Evolutionary conservation across 2,888 invertebrate species (phyloP).

Genomic region (Hanleya hanleyi): DNA sequence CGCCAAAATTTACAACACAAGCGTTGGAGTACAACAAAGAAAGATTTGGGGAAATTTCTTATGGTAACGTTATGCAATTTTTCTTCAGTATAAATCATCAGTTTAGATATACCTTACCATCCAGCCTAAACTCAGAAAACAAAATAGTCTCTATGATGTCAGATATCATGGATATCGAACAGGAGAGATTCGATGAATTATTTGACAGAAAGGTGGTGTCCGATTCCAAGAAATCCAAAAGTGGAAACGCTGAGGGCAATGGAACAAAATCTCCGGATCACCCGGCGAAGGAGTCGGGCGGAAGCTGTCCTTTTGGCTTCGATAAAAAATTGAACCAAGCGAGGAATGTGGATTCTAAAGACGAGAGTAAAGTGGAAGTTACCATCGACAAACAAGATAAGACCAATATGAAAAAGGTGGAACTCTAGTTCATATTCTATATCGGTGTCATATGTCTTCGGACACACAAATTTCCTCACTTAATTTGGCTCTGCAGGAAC

Average conservation of each 20-base stretch:
- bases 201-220: neutral
- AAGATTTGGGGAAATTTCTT: constrained; percentile 44
- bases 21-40: constrained; percentile 45
- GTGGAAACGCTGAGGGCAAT: neutral
- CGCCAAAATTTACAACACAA: constrained; percentile 30
- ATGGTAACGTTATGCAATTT: constrained; percentile 49
- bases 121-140: constrained; percentile 40
- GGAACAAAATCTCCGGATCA: neutral
- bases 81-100: constrained; percentile 49
- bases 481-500: too few species aligned
- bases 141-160: constrained; percentile 51
- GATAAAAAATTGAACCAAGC: too few species aligned
- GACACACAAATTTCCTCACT: too few species aligned
- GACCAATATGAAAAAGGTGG: too few species aligned
- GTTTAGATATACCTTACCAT: constrained; percentile 48
- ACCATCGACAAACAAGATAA: too few species aligned
- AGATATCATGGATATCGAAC: constrained; percentile 49
- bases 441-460: too few species aligned
- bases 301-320: neutral
- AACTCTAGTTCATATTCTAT: too few species aligned
- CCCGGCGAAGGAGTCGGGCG: neutral
- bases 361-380: too few species aligned
- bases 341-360: too few species aligned
- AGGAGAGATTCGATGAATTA: constrained; percentile 45
- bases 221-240: neutral